These are phyloP conservation scores for Belonocnema kinseyi DNA, from an alignment of 1,140 invertebrate species.

Conservation along the genomic window DNA sequence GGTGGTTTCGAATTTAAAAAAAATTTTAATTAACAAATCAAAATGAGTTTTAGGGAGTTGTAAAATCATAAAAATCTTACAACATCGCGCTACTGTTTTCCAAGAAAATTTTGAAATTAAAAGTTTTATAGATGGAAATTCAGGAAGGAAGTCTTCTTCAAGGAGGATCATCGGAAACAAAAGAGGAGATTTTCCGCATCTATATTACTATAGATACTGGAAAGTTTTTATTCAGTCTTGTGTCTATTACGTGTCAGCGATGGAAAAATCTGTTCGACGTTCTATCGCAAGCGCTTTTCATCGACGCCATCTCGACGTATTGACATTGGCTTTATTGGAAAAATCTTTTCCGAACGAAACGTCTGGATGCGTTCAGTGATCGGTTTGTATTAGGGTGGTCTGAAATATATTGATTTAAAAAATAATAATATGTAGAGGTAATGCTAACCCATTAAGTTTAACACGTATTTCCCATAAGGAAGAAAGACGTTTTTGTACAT, in stretches of 20 bases:
- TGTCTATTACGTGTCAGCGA: neutral
- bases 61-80: too few relatives aligned
- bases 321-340: conserved; percentile 23
- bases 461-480: too few relatives aligned
- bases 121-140: conserved; percentile 7
- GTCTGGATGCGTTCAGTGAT: neutral
- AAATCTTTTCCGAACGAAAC: neutral
- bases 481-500: too few relatives aligned
- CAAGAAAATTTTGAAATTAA: neutral
- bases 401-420: too few relatives aligned
- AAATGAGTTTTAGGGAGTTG: too few relatives aligned
- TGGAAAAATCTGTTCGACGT: conserved; percentile 16
- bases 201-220: neutral
- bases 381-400: too few relatives aligned
- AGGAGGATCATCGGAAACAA: neutral
- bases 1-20: too few relatives aligned
- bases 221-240: conserved; percentile 1
- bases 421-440: too few relatives aligned
- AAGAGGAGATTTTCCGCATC: neutral
- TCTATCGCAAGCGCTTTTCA: neutral
- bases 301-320: neutral
- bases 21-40: too few relatives aligned
- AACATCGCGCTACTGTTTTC: neutral
- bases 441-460: too few relatives aligned
- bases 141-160: neutral